Evolutionary conservation across 2,888 invertebrate species (phyloP).

Genomic region (Ernsta delagoae): DNA sequence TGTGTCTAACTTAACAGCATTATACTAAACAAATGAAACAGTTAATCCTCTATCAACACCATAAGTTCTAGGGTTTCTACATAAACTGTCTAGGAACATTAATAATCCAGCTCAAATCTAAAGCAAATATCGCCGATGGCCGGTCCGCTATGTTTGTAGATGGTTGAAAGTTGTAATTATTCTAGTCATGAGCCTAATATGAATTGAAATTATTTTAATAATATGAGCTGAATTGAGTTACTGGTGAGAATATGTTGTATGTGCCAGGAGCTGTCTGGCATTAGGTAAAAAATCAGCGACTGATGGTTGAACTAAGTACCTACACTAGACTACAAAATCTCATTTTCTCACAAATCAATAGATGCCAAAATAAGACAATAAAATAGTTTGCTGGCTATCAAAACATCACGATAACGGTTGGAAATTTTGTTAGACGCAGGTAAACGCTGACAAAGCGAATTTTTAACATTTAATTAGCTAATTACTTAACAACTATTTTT

Average conservation of each 20-base stretch:
- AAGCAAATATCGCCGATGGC: neutral
- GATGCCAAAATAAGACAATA: neutral
- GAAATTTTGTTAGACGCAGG: no score
- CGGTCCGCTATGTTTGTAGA: neutral
- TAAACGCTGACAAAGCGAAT: no score
- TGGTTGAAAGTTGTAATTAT: neutral
- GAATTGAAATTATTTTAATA: neutral
- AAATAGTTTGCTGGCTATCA: no score
- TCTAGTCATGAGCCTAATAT: no score
- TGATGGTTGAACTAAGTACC: neutral
- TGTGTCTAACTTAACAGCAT: neutral
- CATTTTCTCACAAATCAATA: neutral
- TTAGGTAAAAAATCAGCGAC: no score
- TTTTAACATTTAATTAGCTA: no score
- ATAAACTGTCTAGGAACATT: slow-evolving; percentile 5
- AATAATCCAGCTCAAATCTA: neutral
- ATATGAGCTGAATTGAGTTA: neutral
- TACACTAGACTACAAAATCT: neutral
- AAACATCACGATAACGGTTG: no score
- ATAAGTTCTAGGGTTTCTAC: neutral
- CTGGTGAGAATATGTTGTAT: no score
- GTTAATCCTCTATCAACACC: neutral
- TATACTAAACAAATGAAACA: neutral
- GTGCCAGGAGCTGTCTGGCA: no score
- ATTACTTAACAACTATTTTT: no score